Percentiles rank a stretch among this genome's conserved stretches.
phyloP scores from a whole-genome alignment of 2,113 vertebrate species.

The Triplophysa tibetana region DNA sequence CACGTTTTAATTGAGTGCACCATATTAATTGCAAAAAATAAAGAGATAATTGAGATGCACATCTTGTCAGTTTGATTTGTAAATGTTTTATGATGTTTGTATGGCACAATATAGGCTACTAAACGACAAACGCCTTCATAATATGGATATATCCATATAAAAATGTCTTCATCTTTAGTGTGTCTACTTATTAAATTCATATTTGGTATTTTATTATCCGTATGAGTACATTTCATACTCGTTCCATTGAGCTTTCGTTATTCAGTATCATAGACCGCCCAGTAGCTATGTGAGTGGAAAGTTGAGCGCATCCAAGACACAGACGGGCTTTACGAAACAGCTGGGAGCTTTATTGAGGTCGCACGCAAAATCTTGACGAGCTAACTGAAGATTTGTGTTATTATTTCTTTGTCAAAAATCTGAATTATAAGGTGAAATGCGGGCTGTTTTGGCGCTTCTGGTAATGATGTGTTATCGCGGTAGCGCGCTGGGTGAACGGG shows the following conservation, averaged over 20 bases:
- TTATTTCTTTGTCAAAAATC: background rate
- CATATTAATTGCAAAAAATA: too few species aligned
- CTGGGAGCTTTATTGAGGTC: background rate
- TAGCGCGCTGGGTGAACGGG: conserved; percentile 54
- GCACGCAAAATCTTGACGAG: background rate
- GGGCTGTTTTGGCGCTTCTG: conserved; percentile 49
- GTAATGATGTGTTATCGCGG: conserved; percentile 50
- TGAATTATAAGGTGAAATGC: conserved; percentile 58
- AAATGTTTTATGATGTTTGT: too few species aligned
- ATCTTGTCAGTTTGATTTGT: too few species aligned
- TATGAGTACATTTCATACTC: too few species aligned
- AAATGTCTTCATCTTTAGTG: too few species aligned
- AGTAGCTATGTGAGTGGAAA: conserved; percentile 5
- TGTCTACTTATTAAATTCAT: too few species aligned
- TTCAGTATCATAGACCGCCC: conserved; percentile 25
- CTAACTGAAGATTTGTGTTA: background rate
- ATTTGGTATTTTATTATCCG: too few species aligned
- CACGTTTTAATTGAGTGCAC: too few species aligned
- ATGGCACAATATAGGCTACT: too few species aligned
- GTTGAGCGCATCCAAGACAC: background rate
- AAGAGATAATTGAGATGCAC: too few species aligned
- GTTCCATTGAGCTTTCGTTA: background rate
- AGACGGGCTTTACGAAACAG: background rate
- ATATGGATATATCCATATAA: too few species aligned
- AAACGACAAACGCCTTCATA: too few species aligned